Conservation (phyloP, 1,140 invertebrate genomes). For the Bombus waltoni region DNA sequence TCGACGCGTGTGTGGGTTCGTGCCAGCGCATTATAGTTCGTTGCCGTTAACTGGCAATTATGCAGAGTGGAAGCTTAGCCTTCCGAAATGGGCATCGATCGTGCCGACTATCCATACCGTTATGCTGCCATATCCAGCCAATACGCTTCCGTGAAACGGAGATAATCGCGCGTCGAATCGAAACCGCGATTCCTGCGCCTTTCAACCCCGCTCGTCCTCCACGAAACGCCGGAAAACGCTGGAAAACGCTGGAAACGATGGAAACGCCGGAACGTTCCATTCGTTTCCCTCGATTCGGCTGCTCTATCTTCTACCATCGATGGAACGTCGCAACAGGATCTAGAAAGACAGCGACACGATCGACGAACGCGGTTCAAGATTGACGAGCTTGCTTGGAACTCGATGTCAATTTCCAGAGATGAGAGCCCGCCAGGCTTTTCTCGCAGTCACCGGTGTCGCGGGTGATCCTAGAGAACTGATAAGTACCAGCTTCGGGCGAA, state of each 20-base stretch:
- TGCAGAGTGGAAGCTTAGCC: constrained; percentile 71
- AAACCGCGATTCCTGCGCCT: not conserved
- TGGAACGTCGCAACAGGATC: not conserved
- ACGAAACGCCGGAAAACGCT: not conserved
- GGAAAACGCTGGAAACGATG: no score
- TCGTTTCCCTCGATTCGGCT: not conserved
- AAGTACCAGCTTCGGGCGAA: constrained; percentile 80
- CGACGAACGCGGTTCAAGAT: constrained; percentile 20
- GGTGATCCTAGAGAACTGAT: constrained; percentile 71
- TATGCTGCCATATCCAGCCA: constrained; percentile 35
- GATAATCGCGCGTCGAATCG: constrained; percentile 45
- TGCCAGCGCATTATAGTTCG: constrained; percentile 45
- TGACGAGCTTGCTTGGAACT: constrained; percentile 27
- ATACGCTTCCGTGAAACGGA: constrained; percentile 41
- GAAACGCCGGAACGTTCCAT: not conserved
- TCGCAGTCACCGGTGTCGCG: constrained; percentile 62
- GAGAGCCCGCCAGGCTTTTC: constrained; percentile 70
- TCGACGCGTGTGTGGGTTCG: not conserved
- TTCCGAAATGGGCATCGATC: constrained; percentile 68
- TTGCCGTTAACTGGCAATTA: constrained; percentile 68
- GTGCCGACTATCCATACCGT: constrained; percentile 35
- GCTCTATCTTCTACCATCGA: not conserved
- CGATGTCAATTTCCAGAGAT: constrained; percentile 63
- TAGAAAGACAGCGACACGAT: not conserved
- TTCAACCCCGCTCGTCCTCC: not conserved